These are phyloP conservation scores for Nesospiza acunhae DNA, from an alignment of 2,113 vertebrate species.

Conservation along the genomic window DNA sequence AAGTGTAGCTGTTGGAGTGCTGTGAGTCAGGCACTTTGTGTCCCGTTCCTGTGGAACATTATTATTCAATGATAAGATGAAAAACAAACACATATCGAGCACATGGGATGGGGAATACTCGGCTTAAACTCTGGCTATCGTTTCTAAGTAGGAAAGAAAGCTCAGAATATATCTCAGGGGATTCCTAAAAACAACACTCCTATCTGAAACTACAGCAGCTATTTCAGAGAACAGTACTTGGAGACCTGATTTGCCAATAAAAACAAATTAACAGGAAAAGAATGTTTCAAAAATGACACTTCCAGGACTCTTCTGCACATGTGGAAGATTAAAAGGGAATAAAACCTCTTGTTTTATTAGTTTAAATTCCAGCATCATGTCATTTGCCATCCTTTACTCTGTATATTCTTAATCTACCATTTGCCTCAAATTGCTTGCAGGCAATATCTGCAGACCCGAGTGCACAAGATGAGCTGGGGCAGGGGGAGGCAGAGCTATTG, in stretches of 20 bases:
- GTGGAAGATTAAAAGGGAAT: not conserved
- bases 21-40: not conserved
- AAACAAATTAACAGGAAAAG: slow-evolving; percentile 24
- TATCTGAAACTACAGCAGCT: not conserved
- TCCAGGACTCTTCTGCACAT: not conserved
- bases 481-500: not conserved
- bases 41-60: not conserved
- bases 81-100: not conserved
- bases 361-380: not conserved
- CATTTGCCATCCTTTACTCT: not conserved
- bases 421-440: not conserved
- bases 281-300: slow-evolving; percentile 7
- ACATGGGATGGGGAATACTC: not conserved
- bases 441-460: not conserved
- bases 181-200: not conserved
- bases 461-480: not conserved
- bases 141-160: slow-evolving; percentile 32
- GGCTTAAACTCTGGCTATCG: not conserved
- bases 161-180: not conserved
- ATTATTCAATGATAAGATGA: not conserved
- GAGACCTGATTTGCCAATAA: slow-evolving; percentile 36
- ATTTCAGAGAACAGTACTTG: not conserved
- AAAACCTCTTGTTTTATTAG: not conserved
- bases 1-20: not conserved
- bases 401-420: not conserved